Evolutionary conservation across 2,797 vertebrate genomes (phyloP).

Genomic region (Pipistrellus kuhlii): DNA sequence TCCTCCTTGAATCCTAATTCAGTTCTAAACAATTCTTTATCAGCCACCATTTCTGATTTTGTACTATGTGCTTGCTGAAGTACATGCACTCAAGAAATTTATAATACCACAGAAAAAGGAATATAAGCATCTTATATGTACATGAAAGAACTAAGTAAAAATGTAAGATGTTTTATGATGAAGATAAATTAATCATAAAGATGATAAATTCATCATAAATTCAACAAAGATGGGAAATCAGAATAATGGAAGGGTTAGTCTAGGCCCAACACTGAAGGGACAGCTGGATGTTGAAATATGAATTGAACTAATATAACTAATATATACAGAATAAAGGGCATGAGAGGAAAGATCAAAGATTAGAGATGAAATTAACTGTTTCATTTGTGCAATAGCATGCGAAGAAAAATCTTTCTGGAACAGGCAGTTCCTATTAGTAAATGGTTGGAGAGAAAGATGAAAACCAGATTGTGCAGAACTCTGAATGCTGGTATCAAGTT

Average conservation of each 20-base stretch:
- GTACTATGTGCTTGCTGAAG: not conserved
- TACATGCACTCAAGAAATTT: not conserved
- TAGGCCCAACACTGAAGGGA: not conserved
- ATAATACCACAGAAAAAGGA: not conserved
- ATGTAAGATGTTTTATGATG: not conserved
- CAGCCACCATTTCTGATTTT: not conserved
- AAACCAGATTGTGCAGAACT: not conserved
- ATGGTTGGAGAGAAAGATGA: slow-evolving; percentile 17
- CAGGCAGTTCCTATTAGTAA: slow-evolving; percentile 36
- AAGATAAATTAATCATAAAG: not conserved
- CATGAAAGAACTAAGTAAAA: not conserved
- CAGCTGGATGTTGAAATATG: not conserved
- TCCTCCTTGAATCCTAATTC: not conserved
- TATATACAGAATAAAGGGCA: not conserved
- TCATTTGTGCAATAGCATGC: not conserved
- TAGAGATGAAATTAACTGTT: slow-evolving; percentile 37
- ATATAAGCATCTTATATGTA: not conserved
- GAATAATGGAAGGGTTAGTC: not conserved
- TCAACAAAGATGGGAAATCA: not conserved
- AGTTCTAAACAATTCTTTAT: not conserved
- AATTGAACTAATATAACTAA: not conserved
- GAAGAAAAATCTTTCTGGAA: slow-evolving; percentile 19
- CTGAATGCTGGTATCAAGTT: slow-evolving; percentile 4
- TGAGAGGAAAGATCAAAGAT: not conserved
- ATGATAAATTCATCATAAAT: too few species aligned